Evolutionary conservation across 2,888 invertebrate genomes (phyloP), one percentile per base, ranked within the genome.

Genomic region (Aleiodes leptofemur): DNA sequence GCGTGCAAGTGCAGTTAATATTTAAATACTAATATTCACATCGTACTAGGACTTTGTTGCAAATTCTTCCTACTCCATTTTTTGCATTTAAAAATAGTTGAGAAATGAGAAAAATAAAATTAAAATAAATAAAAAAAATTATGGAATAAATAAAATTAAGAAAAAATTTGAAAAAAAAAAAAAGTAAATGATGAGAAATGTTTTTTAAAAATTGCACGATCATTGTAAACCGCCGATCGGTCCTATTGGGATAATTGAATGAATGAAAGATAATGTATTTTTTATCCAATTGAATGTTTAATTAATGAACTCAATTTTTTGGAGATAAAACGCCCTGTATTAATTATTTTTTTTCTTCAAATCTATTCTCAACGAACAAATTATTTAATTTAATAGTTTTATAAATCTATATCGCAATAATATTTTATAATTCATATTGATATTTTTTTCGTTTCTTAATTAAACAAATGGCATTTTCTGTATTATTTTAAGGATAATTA

Each of bases 1-100:
- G 34, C 43, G 64, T 38, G 61, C 61, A 64, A 64, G 64, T 64
- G 64, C 64, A 64, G 64, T 64, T 64, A 64, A 64, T 64, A 16
- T 43, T 23, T 16, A 64, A 48, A 48, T 48, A 64, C 11, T 43
- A 64, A 16, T 64, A 64, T 64, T 64, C 64, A 64, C 34, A 64
- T 64, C 8, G 34, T 43, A 64, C 43, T 48, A 43, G 64, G 64
- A 64, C 64, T 64, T 64, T 64, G 64, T 64, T 64, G 64, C 48
- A 64, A 64, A 64, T 34, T 61, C 11, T 61, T 61, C 29, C 31
- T 61, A 31, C 11, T 61, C 11, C n/a, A 64, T 64, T 43, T 34
- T 59, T 34, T 31, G 59, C 59, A 59, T 59, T 59, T 59, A 59
- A 51, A 23, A 51, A 51, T 51, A 51, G 51, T 51, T 51, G 14